Percentiles rank a stretch among this genome's conserved stretches.
phyloP scores from a whole-genome alignment of 2,797 vertebrate species.

The Enteromius thamalakanensis region DNA sequence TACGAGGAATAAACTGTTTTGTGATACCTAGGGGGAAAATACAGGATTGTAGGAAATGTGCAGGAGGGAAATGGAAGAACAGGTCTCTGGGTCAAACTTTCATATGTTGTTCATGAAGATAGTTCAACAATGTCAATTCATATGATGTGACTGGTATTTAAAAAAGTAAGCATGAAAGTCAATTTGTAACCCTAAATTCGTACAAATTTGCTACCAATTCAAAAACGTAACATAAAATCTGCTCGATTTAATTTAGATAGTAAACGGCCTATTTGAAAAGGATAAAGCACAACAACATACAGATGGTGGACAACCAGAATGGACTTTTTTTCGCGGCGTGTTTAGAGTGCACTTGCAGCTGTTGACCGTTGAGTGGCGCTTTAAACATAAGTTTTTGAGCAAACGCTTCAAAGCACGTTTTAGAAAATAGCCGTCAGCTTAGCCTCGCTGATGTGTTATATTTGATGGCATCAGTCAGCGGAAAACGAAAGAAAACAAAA shows the following conservation, averaged over 20 bases:
- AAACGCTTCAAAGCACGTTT: no score
- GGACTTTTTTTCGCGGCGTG: no score
- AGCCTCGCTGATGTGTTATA: no score
- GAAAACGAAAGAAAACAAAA: no score
- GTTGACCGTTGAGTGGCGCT: no score
- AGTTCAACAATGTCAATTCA: neutral
- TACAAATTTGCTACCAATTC: neutral
- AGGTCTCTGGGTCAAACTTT: neutral
- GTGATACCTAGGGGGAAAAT: neutral
- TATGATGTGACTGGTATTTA: neutral
- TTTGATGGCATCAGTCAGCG: no score
- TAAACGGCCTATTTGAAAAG: neutral
- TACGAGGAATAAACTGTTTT: slow-evolving; percentile 25
- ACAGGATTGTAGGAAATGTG: neutral
- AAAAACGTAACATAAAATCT: neutral
- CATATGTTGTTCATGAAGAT: neutral
- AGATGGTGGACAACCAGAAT: no score
- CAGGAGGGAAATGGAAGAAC: neutral
- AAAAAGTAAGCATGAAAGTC: neutral
- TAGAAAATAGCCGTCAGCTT: no score
- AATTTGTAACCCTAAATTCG: neutral
- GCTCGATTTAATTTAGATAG: no score
- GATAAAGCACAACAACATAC: neutral
- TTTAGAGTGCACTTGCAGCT: no score
- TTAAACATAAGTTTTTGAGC: no score